phyloP scores from a whole-genome alignment of 2,888 invertebrate genomes.

The Sminthurides aquaticus region DNA sequence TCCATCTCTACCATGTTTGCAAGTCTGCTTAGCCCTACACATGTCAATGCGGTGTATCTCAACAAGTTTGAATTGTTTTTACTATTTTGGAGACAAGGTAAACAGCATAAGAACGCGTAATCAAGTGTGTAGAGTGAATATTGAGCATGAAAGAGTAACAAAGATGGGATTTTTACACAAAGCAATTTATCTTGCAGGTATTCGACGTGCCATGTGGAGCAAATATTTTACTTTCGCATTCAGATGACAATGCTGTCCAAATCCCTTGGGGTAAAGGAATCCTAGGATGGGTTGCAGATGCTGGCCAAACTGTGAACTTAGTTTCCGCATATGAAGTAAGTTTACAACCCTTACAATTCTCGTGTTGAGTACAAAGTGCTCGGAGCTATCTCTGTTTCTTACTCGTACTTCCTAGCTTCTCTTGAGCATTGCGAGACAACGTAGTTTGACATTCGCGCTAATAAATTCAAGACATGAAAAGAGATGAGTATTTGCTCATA shows the following conservation, averaged over 20 bases:
- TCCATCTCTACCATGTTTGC: no score
- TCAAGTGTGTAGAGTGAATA: no score
- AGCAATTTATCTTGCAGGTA: slow-evolving; percentile 44
- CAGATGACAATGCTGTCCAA: slow-evolving; percentile 49
- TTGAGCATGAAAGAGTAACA: no score
- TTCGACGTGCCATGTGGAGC: slow-evolving; percentile 52
- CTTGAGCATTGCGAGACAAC: no score
- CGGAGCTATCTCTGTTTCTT: no score
- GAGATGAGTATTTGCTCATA: background rate
- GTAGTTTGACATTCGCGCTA: background rate
- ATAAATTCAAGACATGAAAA: background rate
- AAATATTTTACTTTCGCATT: slow-evolving; percentile 48
- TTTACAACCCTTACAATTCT: background rate
- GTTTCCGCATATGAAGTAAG: slow-evolving; percentile 50
- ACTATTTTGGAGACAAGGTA: no score
- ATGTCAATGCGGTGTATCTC: no score
- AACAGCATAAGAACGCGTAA: no score
- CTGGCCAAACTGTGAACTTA: slow-evolving; percentile 51
- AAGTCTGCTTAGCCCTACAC: no score
- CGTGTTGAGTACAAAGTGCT: background rate
- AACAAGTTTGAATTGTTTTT: no score
- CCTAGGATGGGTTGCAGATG: slow-evolving; percentile 51
- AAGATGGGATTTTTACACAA: background rate
- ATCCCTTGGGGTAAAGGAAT: slow-evolving; percentile 52
- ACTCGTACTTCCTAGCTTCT: no score